Conservation (phyloP, 2,888 invertebrate genomes). For the Drosophila falleni region DNA sequence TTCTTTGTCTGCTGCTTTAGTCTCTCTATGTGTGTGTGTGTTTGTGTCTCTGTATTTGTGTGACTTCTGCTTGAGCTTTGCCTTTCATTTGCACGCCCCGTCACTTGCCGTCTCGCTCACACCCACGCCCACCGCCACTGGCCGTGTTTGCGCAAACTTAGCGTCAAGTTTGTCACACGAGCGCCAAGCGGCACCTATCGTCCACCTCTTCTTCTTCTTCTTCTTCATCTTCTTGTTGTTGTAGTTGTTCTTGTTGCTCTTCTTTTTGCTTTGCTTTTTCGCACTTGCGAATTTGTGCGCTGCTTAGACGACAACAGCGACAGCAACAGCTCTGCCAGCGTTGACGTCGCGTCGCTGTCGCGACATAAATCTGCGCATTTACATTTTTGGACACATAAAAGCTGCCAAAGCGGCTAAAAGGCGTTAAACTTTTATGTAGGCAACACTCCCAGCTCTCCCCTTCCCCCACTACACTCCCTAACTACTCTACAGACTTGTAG, state of each 20-base stretch:
- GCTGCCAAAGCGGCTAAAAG: conserved; percentile 70
- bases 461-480: not conserved
- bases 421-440: conserved; percentile 41
- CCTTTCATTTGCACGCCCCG: conserved; percentile 73
- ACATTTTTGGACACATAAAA: conserved; percentile 72
- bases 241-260: conserved; percentile 19
- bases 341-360: conserved; percentile 24
- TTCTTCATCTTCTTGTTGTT: conserved; percentile 13
- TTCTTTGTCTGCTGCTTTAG: conserved; percentile 60
- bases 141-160: conserved; percentile 70
- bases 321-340: conserved; percentile 8
- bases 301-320: conserved; percentile 38
- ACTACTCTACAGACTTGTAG: not conserved
- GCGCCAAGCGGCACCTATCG: conserved; percentile 52
- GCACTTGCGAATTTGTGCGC: conserved; percentile 64
- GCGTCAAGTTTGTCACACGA: conserved; percentile 81
- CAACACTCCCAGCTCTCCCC: not conserved
- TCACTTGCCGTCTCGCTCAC: conserved; percentile 65
- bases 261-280: conserved; percentile 63
- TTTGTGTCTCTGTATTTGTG: conserved; percentile 38
- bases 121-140: conserved; percentile 43
- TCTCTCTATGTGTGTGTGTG: conserved; percentile 21
- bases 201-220: conserved; percentile 33
- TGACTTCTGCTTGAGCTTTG: conserved; percentile 65
- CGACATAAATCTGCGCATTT: conserved; percentile 67